These are phyloP conservation scores for Geococcyx californianus DNA, from an alignment of 2,113 vertebrate genomes.

Conservation along the genomic window DNA sequence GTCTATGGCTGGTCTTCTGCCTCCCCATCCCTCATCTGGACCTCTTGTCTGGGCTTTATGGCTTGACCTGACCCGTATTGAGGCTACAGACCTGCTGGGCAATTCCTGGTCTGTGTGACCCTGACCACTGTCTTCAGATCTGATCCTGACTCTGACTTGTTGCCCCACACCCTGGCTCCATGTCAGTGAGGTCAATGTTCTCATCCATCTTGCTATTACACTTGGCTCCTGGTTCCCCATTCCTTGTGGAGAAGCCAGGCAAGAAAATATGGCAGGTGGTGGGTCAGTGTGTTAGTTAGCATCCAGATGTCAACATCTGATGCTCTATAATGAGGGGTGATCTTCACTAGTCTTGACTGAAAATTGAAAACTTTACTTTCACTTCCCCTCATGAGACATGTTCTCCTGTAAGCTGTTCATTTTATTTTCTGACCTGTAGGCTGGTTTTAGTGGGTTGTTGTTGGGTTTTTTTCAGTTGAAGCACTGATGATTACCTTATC, in stretches of 20 bases:
- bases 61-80: neutral
- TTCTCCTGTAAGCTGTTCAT: neutral
- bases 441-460: neutral
- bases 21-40: neutral
- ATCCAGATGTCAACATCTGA: neutral
- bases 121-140: neutral
- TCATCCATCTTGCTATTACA: fast-evolving
- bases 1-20: neutral
- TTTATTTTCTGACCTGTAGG: neutral
- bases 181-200: neutral
- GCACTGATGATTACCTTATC: neutral
- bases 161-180: neutral
- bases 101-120: neutral
- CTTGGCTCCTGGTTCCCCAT: neutral
- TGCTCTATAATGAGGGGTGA: neutral
- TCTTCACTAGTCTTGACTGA: neutral
- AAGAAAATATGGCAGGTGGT: neutral
- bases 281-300: neutral
- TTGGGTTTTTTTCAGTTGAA: neutral
- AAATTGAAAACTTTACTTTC: neutral
- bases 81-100: neutral
- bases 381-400: neutral
- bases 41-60: neutral
- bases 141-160: neutral
- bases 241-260: neutral